phyloP scores from a whole-genome alignment of 2,797 vertebrate species.

The Argya squamiceps region DNA sequence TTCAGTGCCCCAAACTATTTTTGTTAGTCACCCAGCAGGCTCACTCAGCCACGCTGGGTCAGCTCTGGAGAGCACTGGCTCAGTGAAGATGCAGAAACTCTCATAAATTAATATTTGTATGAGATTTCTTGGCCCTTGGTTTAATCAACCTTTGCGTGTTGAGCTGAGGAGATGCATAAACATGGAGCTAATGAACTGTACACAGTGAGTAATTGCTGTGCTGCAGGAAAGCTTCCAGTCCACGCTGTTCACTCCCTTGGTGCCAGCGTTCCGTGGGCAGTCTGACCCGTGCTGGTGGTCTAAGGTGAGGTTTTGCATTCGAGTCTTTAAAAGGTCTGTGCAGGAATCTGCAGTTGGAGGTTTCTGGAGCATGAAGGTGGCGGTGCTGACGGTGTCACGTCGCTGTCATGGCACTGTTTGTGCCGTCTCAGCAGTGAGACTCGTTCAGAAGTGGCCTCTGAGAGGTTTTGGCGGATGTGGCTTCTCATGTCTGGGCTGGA shows the following conservation, averaged over 20 bases:
- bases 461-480: not conserved
- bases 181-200: not conserved
- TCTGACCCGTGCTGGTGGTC: not conserved
- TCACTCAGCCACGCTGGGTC: not conserved
- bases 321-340: not conserved
- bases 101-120: not conserved
- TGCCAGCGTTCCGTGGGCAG: not conserved
- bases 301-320: not conserved
- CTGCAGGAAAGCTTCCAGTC: not conserved
- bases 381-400: not conserved
- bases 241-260: fast-evolving
- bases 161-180: not conserved
- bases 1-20: not conserved
- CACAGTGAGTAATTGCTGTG: not conserved
- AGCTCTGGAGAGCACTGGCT: not conserved
- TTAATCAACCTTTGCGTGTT: not conserved
- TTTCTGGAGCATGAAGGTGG: not conserved
- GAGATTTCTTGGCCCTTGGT: not conserved
- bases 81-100: not conserved
- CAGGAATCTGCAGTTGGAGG: not conserved
- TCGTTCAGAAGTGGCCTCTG: not conserved
- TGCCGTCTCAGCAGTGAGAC: not conserved
- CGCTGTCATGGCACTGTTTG: not conserved
- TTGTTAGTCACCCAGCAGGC: not conserved
- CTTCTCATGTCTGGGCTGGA: not conserved